Evolutionary conservation across 2,113 vertebrate species (phyloP).

Genomic region (Caretta caretta): DNA sequence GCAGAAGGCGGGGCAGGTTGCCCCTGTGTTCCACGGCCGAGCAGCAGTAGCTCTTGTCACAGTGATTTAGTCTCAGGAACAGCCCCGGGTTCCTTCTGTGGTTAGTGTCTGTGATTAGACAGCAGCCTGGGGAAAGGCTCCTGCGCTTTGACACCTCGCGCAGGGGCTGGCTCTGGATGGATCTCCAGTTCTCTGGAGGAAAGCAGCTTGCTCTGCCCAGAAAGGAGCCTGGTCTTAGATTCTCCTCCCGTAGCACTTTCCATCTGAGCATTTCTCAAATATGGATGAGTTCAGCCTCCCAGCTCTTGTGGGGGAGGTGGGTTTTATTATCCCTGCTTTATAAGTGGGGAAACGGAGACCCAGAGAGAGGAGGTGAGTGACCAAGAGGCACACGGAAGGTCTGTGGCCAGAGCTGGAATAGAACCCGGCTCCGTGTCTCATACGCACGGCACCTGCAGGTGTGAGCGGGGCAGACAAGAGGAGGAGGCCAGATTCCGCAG

Average conservation of each 20-base stretch:
- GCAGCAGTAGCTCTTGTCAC: neutral
- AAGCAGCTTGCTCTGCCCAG: neutral
- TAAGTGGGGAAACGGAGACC: neutral
- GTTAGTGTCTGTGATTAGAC: neutral
- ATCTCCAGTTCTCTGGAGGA: neutral
- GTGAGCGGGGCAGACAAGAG: neutral
- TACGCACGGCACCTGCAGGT: neutral
- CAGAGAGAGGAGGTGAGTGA: no score
- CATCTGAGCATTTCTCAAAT: neutral
- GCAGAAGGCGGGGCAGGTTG: neutral
- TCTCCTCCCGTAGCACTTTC: neutral
- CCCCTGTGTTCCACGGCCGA: neutral
- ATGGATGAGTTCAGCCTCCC: neutral
- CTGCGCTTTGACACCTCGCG: no score
- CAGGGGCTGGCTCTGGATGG: neutral
- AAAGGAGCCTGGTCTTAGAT: neutral
- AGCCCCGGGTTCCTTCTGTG: neutral
- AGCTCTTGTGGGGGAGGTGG: accelerated
- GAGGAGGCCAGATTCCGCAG: neutral
- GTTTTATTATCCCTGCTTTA: neutral
- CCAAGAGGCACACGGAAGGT: neutral
- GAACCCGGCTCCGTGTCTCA: neutral
- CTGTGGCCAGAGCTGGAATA: neutral
- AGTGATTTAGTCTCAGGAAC: neutral
- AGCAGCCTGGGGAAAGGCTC: neutral